These are phyloP conservation scores for Cherax quadricarinatus DNA, from an alignment of 1,140 invertebrate genomes.

Conservation along the genomic window DNA sequence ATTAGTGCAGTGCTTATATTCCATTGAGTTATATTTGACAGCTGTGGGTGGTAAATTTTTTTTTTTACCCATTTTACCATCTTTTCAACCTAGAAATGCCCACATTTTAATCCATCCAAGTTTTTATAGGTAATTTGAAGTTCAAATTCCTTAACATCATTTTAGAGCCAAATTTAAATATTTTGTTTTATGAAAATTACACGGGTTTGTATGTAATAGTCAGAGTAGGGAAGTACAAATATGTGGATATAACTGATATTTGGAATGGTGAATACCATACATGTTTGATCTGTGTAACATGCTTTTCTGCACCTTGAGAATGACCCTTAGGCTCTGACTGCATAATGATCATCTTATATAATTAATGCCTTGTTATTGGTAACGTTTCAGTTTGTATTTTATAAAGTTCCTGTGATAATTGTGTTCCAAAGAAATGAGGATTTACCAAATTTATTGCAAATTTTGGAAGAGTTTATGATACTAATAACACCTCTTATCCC, in stretches of 20 bases:
- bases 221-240: slow-evolving; percentile 58
- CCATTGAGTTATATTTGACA: not conserved
- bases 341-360: not conserved
- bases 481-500: not conserved
- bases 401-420: slow-evolving; percentile 45
- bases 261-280: slow-evolving; percentile 35
- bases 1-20: not conserved
- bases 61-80: not conserved
- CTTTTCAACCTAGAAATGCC: not conserved
- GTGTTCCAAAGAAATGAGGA: not conserved
- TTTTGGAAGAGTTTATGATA: not conserved
- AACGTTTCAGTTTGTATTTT: slow-evolving; percentile 27
- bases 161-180: not conserved
- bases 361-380: not conserved
- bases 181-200: slow-evolving; percentile 36
- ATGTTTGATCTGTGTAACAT: not conserved
- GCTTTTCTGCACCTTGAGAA: not conserved
- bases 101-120: slow-evolving; percentile 17
- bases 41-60: not conserved
- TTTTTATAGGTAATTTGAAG: slow-evolving; percentile 2
- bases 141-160: not conserved
- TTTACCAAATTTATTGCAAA: slow-evolving; percentile 7
- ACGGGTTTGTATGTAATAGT: slow-evolving; percentile 43
- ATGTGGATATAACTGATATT: slow-evolving; percentile 34
- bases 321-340: no score